Base-by-base conservation (phyloP, 2,888 invertebrate species). In the Tetanocera ferruginea region DNA sequence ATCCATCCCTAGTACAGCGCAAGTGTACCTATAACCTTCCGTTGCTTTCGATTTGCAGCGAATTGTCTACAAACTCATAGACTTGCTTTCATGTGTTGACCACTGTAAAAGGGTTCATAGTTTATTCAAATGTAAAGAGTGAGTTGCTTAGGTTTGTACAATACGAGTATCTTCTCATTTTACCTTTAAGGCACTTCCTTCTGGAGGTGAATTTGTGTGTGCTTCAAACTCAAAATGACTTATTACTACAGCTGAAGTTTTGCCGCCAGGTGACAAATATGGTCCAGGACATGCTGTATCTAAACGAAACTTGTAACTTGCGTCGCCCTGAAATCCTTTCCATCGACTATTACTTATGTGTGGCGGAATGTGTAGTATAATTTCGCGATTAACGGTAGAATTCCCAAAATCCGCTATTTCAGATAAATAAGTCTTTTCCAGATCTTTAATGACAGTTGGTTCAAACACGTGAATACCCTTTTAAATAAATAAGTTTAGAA, bases 221-320 rank as follows among this genome's bases (percentile, higher is more conserved):
- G 79, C 70, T 25, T 79, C 80, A 37, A 80, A 79, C 6, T 76
- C 80, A 34, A 80, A 80, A 66, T 81, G 71, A 66, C 81, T 80
- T 3, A 80, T 81, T 0, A 77, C 76, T 6, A 77, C 66, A 14
- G 62, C 11, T 25, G 34, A 0, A 5, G 19, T 14, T 17, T 69
- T 74, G 19, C 67, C 70, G 3, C 19, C 19, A 19, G 31, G 49
- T 28, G 51, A 25, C 6, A 51, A 2, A n/a, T 70, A 78, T 14
- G 73, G 70, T 51, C 77, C 78, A 6, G 81, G 81, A 31, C 81
- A 81, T n/a, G 79, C 78, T 8, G 80, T 80, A 80, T 81, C 80
- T 25, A 81, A 78, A 57, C 81, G 81, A 69, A 81, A 81, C 78
- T 81, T 81, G 62, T 81, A 81, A 76, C 79, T 81, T 11, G 80